These are phyloP conservation scores for Euclidia mi DNA, from an alignment of 2,888 invertebrate species.

Conservation along the genomic window DNA sequence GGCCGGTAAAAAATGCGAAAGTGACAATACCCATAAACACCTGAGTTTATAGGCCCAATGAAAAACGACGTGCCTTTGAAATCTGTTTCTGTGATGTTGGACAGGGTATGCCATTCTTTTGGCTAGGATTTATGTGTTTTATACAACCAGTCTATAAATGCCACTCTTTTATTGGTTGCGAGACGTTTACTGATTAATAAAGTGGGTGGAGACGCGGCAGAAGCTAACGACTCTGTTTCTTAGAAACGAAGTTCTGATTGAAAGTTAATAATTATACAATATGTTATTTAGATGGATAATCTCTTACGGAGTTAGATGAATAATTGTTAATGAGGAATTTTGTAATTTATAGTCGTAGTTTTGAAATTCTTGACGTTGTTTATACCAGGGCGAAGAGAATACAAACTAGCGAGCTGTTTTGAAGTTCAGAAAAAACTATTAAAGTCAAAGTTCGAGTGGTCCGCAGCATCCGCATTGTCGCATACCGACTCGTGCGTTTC, in stretches of 20 bases:
- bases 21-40: constrained; percentile 82
- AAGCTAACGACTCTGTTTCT: constrained; percentile 78
- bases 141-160: constrained; percentile 86
- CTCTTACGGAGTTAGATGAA: not conserved
- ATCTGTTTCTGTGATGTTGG: constrained; percentile 85
- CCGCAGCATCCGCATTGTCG: constrained; percentile 79
- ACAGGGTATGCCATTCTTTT: constrained; percentile 81
- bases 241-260: constrained; percentile 67
- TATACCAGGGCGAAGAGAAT: no score
- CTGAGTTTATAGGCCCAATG: constrained; percentile 82
- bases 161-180: constrained; percentile 84
- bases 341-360: no score
- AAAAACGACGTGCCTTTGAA: constrained; percentile 85
- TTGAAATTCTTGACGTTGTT: no score
- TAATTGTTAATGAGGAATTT: no score
- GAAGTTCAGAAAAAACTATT: not conserved
- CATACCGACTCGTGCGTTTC: constrained; percentile 86
- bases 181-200: constrained; percentile 88
- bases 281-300: no score
- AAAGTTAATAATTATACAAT: constrained; percentile 48
- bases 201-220: constrained; percentile 86
- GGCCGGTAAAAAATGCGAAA: constrained; percentile 66
- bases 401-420: no score
- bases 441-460: constrained; percentile 46
- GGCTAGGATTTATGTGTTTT: constrained; percentile 83